Percentiles rank a stretch among this genome's conserved stretches.
Evolutionary conservation across 2,113 vertebrate genomes (phyloP).

Genomic region (Amblyopsis rosae): DNA sequence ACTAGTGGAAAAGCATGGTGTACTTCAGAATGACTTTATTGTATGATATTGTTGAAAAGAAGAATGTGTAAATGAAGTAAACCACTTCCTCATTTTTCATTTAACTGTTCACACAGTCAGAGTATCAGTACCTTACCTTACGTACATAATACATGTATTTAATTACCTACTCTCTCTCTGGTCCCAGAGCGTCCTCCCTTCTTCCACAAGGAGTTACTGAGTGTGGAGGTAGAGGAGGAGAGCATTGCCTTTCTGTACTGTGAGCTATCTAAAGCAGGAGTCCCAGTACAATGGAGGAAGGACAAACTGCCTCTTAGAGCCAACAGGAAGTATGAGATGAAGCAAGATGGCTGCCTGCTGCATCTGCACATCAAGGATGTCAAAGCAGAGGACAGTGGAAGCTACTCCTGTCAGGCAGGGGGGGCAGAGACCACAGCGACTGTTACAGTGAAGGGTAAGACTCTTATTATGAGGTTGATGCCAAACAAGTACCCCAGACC

Average conservation of each 20-base stretch:
- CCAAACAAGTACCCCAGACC: too few relatives aligned
- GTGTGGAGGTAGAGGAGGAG: constrained; percentile 70
- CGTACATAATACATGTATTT: background rate
- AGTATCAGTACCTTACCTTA: too few relatives aligned
- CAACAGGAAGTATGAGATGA: constrained; percentile 77
- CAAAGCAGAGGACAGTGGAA: constrained; percentile 73
- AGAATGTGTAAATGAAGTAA: too few relatives aligned
- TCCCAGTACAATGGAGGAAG: constrained; percentile 50
- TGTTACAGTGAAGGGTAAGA: constrained; percentile 81
- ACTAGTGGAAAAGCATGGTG: background rate
- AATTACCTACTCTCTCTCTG: background rate
- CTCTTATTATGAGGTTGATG: too few relatives aligned
- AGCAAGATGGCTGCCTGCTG: constrained; percentile 48
- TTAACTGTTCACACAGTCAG: too few relatives aligned
- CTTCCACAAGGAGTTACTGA: constrained; percentile 73
- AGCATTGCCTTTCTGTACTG: constrained; percentile 69
- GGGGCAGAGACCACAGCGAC: constrained; percentile 65
- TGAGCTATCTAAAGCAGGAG: constrained; percentile 62
- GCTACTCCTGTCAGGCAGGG: constrained; percentile 71
- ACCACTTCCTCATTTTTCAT: too few relatives aligned
- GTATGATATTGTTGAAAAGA: too few relatives aligned
- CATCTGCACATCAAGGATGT: constrained; percentile 72
- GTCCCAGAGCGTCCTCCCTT: constrained; percentile 35
- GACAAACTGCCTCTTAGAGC: constrained; percentile 48
- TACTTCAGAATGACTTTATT: too few relatives aligned